phyloP scores from a whole-genome alignment of 2,888 invertebrate species.

The Hedychridium roseum region DNA sequence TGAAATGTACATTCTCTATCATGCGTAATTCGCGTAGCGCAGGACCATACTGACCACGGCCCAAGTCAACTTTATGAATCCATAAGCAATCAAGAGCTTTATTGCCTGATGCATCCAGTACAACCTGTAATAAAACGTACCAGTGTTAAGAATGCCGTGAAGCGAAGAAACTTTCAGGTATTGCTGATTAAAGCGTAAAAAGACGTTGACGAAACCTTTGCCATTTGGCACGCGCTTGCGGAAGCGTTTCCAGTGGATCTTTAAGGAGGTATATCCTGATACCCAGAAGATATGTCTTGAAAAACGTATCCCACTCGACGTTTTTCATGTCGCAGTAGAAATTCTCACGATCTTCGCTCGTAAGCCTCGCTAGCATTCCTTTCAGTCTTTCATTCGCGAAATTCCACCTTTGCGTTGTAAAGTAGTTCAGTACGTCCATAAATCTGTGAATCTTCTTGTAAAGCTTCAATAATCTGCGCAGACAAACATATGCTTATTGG shows the following conservation, averaged over 20 bases:
- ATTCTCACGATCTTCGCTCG: slow-evolving; percentile 68
- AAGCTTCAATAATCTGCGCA: slow-evolving; percentile 75
- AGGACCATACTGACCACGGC: no score
- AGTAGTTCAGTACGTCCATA: slow-evolving; percentile 78
- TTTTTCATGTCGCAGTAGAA: slow-evolving; percentile 78
- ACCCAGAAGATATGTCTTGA: slow-evolving; percentile 75
- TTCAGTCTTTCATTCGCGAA: slow-evolving; percentile 73
- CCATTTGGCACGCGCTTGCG: slow-evolving; percentile 68
- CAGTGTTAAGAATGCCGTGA: background rate
- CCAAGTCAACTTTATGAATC: slow-evolving; percentile 51
- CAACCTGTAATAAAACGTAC: slow-evolving; percentile 46
- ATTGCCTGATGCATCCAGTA: slow-evolving; percentile 59
- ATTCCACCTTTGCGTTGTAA: slow-evolving; percentile 80
- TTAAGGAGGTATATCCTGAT: slow-evolving; percentile 81
- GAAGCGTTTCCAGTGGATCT: slow-evolving; percentile 79
- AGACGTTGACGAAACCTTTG: slow-evolving; percentile 63
- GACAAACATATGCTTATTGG: no score
- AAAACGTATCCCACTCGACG: slow-evolving; percentile 80
- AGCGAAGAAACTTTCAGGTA: background rate
- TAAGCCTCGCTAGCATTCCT: slow-evolving; percentile 68
- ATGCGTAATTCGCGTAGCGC: no score
- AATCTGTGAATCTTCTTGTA: slow-evolving; percentile 81
- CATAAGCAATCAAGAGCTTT: slow-evolving; percentile 51
- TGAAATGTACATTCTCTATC: no score
- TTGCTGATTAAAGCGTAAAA: background rate